Evolutionary conservation across 2,797 vertebrate species (phyloP).

Genomic region (Melanotaenia trifasciata): DNA sequence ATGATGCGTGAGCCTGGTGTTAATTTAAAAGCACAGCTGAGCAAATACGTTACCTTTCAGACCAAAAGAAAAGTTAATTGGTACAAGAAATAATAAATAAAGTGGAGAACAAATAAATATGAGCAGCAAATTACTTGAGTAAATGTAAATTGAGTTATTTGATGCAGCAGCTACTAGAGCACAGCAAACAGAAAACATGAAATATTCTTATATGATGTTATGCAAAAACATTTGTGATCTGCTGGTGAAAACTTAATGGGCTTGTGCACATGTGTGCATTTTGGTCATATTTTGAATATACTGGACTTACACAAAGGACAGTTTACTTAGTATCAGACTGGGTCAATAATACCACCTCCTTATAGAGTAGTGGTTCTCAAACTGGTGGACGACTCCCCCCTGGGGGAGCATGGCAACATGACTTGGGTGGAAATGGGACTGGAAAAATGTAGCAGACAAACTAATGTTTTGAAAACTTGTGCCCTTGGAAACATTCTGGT

Average conservation of each 20-base stretch:
- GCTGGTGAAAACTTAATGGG: not conserved
- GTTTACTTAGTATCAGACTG: not conserved
- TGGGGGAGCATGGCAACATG: no score
- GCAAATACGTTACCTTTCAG: conserved; percentile 70
- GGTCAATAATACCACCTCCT: not conserved
- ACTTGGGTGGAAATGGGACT: no score
- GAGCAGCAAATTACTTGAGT: conserved; percentile 19
- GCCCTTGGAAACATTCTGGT: no score
- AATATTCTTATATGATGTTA: not conserved
- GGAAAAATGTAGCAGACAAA: no score
- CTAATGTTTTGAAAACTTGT: no score
- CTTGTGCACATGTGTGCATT: not conserved
- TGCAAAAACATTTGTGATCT: not conserved
- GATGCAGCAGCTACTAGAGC: conserved; percentile 1
- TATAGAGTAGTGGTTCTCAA: no score
- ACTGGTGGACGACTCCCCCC: no score
- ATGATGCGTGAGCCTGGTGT: conserved; percentile 56
- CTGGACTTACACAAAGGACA: not conserved
- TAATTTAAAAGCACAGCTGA: conserved; percentile 73
- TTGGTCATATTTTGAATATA: conserved; percentile 1
- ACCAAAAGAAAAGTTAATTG: conserved; percentile 57
- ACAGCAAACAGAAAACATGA: conserved; percentile 5
- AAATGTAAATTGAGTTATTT: conserved; percentile 15
- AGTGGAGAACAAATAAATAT: conserved; percentile 42
- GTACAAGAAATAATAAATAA: conserved; percentile 56